Conservation (phyloP, 1,140 invertebrate genomes). For the Drosophila elegans region DNA sequence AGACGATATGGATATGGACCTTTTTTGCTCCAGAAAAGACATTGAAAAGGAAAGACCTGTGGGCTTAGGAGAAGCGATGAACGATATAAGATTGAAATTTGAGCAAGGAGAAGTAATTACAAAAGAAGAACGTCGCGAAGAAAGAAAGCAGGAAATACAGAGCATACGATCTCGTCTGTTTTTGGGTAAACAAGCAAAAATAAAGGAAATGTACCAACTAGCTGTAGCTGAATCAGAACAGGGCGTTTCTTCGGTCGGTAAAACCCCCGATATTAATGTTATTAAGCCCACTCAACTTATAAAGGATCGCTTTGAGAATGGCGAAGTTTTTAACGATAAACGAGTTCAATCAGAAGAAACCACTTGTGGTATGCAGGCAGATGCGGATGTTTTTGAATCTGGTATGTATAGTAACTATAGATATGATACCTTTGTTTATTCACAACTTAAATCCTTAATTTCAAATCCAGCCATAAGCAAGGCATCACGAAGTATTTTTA, state of each 20-base stretch:
- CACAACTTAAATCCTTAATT: background rate
- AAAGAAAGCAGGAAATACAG: constrained; percentile 94
- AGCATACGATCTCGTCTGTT: constrained; percentile 93
- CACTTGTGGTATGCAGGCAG: constrained; percentile 85
- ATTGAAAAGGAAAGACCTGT: constrained; percentile 89
- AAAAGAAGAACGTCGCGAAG: constrained; percentile 90
- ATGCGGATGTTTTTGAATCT: constrained; percentile 92
- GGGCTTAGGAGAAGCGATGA: constrained; percentile 92
- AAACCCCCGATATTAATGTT: constrained; percentile 87
- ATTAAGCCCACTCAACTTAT: constrained; percentile 89
- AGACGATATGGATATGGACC: constrained; percentile 68
- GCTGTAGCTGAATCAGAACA: constrained; percentile 92
- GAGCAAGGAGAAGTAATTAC: constrained; percentile 88
- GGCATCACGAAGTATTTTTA: constrained; percentile 93
- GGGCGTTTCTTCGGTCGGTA: constrained; percentile 87
- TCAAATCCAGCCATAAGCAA: constrained; percentile 90
- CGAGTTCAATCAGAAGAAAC: background rate
- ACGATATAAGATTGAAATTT: constrained; percentile 92
- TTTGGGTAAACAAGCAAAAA: constrained; percentile 94
- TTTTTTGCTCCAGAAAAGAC: constrained; percentile 82
- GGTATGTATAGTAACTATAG: constrained; percentile 85
- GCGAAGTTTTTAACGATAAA: constrained; percentile 87
- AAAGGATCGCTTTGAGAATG: constrained; percentile 93
- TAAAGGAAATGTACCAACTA: constrained; percentile 96
- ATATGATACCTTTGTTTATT: background rate